These are phyloP conservation scores for Ceratosolen solmsi DNA, from an alignment of 1,140 invertebrate species.

Conservation along the genomic window DNA sequence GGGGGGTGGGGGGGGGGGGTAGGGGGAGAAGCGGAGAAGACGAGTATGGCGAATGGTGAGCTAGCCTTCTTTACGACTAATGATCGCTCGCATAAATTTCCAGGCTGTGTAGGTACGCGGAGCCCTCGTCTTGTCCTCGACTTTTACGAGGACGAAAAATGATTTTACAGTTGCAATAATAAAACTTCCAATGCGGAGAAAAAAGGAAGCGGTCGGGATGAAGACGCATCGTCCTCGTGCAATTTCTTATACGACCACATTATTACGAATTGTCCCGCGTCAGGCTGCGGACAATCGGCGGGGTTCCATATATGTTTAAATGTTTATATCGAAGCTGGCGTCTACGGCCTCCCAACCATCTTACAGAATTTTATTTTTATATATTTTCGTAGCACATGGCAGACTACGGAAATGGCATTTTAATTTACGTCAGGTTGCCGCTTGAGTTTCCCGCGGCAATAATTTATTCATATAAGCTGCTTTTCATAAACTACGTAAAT, in stretches of 20 bases:
- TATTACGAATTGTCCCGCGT: slow-evolving; percentile 57
- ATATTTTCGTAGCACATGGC: not conserved
- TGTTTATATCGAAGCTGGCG: slow-evolving; percentile 4
- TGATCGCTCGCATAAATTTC: slow-evolving; percentile 56
- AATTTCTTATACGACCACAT: slow-evolving; percentile 53
- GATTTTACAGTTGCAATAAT: slow-evolving; percentile 56
- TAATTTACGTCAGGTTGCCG: not conserved
- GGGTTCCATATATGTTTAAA: slow-evolving; percentile 52
- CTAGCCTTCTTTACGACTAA: slow-evolving; percentile 47
- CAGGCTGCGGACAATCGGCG: slow-evolving; percentile 52
- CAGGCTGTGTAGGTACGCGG: not conserved
- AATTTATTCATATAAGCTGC: not conserved
- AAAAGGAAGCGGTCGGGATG: not conserved
- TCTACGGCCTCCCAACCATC: not conserved
- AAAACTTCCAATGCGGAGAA: slow-evolving; percentile 42
- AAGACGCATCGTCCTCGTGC: not conserved
- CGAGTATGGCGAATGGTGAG: not conserved
- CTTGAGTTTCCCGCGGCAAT: not conserved
- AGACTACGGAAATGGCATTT: not conserved
- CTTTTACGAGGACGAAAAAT: slow-evolving; percentile 56
- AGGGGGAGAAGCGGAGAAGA: not conserved
- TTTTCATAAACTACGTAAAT: too few relatives aligned
- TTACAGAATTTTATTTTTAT: not conserved
- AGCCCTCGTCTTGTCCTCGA: not conserved
- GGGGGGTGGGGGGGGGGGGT: too few relatives aligned